These are phyloP conservation scores for Echiichthys vipera DNA, from an alignment of 2,797 vertebrate genomes.

Conservation along the genomic window DNA sequence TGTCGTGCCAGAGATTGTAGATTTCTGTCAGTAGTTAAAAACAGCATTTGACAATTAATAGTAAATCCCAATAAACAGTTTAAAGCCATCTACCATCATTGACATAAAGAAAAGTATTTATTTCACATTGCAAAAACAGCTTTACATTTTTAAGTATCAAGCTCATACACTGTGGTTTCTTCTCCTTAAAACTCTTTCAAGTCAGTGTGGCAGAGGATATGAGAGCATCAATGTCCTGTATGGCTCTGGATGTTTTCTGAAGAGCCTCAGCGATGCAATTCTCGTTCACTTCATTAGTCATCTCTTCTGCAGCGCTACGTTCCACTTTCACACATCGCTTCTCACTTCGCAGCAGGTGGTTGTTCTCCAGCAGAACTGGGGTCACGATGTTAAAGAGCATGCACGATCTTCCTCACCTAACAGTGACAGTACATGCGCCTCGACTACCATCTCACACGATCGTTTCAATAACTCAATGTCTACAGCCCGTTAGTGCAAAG, in stretches of 20 bases:
- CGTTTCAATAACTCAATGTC: too few relatives aligned
- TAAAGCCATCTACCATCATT: too few relatives aligned
- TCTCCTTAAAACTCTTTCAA: conserved; percentile 21
- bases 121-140: conserved; percentile 6
- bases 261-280: conserved; percentile 72
- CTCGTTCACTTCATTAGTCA: conserved; percentile 46
- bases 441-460: too few relatives aligned
- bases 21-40: background rate
- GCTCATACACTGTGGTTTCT: background rate
- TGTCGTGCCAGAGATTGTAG: too few relatives aligned
- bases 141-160: background rate
- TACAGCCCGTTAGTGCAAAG: conserved; percentile 38
- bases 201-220: conserved; percentile 55
- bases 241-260: conserved; percentile 77
- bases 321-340: conserved; percentile 2
- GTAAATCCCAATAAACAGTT: background rate
- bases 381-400: conserved; percentile 65
- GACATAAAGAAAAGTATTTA: conserved; percentile 4
- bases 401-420: background rate
- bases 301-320: conserved; percentile 2
- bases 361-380: conserved; percentile 81
- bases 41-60: background rate
- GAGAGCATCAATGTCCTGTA: conserved; percentile 81
- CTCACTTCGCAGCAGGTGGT: conserved; percentile 34
- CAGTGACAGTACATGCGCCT: background rate